A percentile compares a stretch with the other conserved stretches of the same genome.
Evolutionary conservation across 2,113 vertebrate species (phyloP).

Genomic region (Agapornis roseicollis): DNA sequence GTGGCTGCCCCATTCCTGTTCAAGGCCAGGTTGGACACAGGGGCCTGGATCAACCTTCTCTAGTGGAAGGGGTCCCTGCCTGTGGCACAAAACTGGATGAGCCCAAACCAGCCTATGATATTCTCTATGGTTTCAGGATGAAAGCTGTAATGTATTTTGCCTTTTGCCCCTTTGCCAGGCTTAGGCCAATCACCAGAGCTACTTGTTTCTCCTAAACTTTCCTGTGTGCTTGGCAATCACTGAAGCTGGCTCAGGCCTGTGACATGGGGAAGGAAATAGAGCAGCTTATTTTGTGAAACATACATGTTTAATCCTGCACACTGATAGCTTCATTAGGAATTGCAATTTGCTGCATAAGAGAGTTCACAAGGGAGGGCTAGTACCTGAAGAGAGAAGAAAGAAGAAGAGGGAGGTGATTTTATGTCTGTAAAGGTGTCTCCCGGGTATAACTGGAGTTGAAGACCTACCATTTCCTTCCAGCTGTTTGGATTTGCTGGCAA

Average conservation of each 20-base stretch:
- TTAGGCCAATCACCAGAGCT: background rate
- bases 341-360: background rate
- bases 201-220: background rate
- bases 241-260: accelerated
- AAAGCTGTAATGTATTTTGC: background rate
- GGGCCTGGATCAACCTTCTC: background rate
- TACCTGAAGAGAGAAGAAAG: background rate
- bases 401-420: background rate
- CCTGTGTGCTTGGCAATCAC: accelerated
- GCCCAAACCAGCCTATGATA: background rate
- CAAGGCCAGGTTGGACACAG: background rate
- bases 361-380: background rate
- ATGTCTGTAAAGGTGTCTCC: background rate
- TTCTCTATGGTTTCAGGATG: background rate
- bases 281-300: background rate
- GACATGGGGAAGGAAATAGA: background rate
- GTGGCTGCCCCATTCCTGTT: background rate
- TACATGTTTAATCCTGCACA: background rate
- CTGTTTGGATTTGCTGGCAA: conserved; percentile 8
- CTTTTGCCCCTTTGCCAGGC: background rate
- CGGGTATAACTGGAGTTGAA: background rate
- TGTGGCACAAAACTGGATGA: background rate
- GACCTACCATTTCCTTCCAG: background rate
- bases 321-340: conserved; percentile 14
- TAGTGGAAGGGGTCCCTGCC: background rate